Conservation (phyloP, 2,797 vertebrate genomes). For the Phoeniculus purpureus region DNA sequence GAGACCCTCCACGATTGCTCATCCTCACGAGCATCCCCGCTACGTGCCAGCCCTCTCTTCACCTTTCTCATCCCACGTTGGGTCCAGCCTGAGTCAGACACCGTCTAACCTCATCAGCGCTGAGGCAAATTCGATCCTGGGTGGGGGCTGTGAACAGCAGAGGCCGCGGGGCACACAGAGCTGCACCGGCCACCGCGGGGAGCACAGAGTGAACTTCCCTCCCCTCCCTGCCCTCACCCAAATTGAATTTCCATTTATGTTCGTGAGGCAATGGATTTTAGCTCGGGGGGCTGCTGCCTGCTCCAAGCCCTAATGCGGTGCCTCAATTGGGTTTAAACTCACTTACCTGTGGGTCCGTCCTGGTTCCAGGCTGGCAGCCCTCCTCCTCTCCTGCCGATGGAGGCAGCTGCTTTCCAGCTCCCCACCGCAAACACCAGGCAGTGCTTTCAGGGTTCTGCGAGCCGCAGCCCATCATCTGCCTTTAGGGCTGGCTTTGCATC, state of each 20-base stretch:
- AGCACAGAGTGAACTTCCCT: constrained; percentile 35
- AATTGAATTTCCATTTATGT: constrained; percentile 73
- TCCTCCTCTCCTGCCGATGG: not conserved
- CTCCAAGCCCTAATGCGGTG: not conserved
- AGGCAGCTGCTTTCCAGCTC: not conserved
- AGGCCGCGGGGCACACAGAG: constrained; percentile 18
- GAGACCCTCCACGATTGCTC: not conserved
- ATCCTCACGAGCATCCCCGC: accelerated
- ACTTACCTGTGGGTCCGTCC: constrained; percentile 1
- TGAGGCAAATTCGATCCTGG: constrained; percentile 60
- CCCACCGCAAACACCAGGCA: not conserved
- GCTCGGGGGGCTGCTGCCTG: constrained; percentile 56
- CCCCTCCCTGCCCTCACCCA: not conserved
- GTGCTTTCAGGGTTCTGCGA: not conserved
- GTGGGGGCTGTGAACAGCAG: not conserved
- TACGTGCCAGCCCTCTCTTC: not conserved
- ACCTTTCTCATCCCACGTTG: accelerated
- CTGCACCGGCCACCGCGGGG: not conserved
- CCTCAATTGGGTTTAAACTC: constrained; percentile 11
- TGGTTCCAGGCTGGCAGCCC: not conserved
- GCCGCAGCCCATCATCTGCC: not conserved
- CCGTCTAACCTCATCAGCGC: constrained; percentile 60
- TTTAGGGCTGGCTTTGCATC: not conserved
- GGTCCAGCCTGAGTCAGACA: not conserved
- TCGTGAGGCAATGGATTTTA: constrained; percentile 26